Conservation (phyloP, 2,797 vertebrate genomes). For the Chelmon rostratus region DNA sequence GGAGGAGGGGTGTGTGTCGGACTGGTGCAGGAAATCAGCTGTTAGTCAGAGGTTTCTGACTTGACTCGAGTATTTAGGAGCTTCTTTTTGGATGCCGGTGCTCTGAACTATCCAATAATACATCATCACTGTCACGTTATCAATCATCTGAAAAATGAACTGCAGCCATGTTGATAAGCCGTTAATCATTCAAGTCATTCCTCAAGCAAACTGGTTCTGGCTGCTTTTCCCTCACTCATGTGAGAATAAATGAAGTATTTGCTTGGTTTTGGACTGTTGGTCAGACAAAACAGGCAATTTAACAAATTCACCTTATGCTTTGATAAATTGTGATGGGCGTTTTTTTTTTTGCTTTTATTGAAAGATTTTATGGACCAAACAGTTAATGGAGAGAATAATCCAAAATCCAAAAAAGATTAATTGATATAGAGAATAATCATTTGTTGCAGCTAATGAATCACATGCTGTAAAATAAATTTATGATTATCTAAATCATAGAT, state of each 20-base stretch:
- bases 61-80: too few relatives aligned
- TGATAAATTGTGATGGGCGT: neutral
- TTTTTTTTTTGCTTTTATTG: neutral
- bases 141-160: neutral
- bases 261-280: neutral
- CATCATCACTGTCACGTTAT: too few relatives aligned
- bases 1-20: constrained; percentile 7
- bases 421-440: too few relatives aligned
- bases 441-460: neutral
- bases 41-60: constrained; percentile 2
- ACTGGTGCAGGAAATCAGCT: constrained; percentile 7
- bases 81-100: neutral
- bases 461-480: neutral
- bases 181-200: neutral
- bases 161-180: neutral
- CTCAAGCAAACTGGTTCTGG: neutral
- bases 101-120: neutral
- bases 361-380: neutral
- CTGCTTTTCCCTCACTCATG: neutral
- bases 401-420: neutral
- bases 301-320: neutral
- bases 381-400: neutral
- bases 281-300: neutral
- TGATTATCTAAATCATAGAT: neutral
- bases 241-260: neutral